Percentiles rank a stretch among this genome's conserved stretches.
phyloP scores from a whole-genome alignment of 2,888 invertebrate species.

The Neuroscelio doddi region DNA sequence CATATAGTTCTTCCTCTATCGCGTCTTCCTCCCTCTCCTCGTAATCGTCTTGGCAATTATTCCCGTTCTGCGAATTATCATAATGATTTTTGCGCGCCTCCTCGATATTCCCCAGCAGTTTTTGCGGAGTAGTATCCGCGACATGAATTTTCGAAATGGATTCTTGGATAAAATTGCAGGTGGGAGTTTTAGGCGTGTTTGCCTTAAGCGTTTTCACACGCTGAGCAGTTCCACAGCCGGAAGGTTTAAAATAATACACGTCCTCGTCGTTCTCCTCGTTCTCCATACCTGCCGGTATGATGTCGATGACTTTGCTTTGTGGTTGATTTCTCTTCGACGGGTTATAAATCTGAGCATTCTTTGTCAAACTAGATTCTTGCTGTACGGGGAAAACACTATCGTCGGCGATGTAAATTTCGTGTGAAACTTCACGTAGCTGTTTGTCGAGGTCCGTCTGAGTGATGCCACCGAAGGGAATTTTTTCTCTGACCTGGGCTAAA shows the following conservation, averaged over 20 bases:
- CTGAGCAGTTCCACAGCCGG: no score
- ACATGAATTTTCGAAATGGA: not conserved
- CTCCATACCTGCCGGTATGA: no score
- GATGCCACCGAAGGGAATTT: slow-evolving; percentile 1
- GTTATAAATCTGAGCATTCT: no score
- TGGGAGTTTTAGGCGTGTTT: no score
- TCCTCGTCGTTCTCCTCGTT: no score
- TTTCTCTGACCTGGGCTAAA: not conserved
- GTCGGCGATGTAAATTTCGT: slow-evolving; percentile 9
- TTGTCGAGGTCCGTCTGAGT: slow-evolving; percentile 3
- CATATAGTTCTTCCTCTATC: not conserved
- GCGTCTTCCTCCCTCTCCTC: not conserved
- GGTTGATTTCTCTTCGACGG: no score
- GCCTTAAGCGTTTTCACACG: no score
- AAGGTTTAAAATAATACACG: no score
- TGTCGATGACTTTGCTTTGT: no score
- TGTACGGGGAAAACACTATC: slow-evolving; percentile 2
- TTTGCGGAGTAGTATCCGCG: not conserved
- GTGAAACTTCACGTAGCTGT: slow-evolving; percentile 19
- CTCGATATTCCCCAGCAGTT: not conserved
- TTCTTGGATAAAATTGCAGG: no score
- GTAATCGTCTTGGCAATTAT: not conserved
- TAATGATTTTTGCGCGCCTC: not conserved
- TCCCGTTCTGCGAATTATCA: not conserved
- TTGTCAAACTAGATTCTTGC: no score